Conservation (phyloP, 2,797 vertebrate species). For the Mycteria americana region DNA sequence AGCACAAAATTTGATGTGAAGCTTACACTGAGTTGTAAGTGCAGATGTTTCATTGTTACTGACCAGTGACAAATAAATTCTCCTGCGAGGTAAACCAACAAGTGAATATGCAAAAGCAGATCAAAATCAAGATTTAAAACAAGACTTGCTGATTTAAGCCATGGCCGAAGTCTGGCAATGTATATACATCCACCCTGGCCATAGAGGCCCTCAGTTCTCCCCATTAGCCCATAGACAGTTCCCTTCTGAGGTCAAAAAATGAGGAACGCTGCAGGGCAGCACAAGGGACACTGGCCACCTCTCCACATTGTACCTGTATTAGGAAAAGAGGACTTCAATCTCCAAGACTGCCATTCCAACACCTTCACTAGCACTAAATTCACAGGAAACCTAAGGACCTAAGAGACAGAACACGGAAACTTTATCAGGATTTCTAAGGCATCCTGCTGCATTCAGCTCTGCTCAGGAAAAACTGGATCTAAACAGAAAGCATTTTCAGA, state of each 20-base stretch:
- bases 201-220: not conserved
- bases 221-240: not conserved
- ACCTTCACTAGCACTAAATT: constrained; percentile 66
- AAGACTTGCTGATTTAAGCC: not conserved
- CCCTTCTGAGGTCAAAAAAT: not conserved
- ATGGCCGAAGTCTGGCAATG: not conserved
- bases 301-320: constrained; percentile 25
- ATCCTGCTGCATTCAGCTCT: constrained; percentile 1
- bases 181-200: constrained; percentile 56
- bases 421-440: constrained; percentile 42
- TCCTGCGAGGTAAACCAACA: not conserved
- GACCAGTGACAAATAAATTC: not conserved
- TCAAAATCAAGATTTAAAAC: not conserved
- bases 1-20: not conserved
- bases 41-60: not conserved
- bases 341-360: constrained; percentile 61
- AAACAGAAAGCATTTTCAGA: not conserved
- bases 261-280: constrained; percentile 13
- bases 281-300: constrained; percentile 1
- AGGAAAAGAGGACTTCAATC: constrained; percentile 60
- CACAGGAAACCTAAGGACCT: constrained; percentile 60
- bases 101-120: not conserved
- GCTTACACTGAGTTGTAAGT: not conserved
- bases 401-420: constrained; percentile 55
- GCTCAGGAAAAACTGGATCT: not conserved